These are phyloP conservation scores for Anolis sagrei DNA, from an alignment of 2,113 vertebrate genomes.

Conservation along the genomic window DNA sequence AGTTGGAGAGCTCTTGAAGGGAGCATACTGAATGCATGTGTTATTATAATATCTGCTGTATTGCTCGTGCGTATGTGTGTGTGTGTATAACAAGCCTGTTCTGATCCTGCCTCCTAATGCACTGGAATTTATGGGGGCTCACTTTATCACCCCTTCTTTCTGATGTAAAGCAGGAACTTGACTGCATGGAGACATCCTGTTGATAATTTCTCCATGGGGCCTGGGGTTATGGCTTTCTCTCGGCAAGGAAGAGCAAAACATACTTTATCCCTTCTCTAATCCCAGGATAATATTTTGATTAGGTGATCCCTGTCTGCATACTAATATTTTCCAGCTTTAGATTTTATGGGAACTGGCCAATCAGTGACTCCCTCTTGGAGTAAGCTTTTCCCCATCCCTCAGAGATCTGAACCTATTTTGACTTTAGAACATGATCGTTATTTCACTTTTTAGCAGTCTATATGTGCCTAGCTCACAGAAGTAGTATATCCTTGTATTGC, in stretches of 20 bases:
- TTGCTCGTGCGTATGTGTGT: neutral
- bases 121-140: conserved; percentile 45
- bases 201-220: neutral
- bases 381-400: neutral
- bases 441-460: neutral
- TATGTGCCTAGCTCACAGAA: neutral
- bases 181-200: conserved; percentile 25
- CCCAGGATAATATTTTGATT: conserved; percentile 29
- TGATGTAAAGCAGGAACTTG: conserved; percentile 1
- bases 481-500: too few species aligned
- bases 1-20: neutral
- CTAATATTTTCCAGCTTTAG: neutral
- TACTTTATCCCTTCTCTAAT: neutral
- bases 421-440: neutral
- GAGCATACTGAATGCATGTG: conserved; percentile 6
- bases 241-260: neutral
- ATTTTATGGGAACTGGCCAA: neutral
- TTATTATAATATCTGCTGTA: conserved; percentile 41
- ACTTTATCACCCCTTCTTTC: conserved; percentile 18
- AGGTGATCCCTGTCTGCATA: neutral
- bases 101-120: conserved; percentile 53
- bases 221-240: neutral
- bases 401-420: neutral
- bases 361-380: too few species aligned
- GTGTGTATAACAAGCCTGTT: conserved; percentile 35